Conservation (phyloP, 2,113 vertebrate genomes). For the Lagenorhynchus albirostris region DNA sequence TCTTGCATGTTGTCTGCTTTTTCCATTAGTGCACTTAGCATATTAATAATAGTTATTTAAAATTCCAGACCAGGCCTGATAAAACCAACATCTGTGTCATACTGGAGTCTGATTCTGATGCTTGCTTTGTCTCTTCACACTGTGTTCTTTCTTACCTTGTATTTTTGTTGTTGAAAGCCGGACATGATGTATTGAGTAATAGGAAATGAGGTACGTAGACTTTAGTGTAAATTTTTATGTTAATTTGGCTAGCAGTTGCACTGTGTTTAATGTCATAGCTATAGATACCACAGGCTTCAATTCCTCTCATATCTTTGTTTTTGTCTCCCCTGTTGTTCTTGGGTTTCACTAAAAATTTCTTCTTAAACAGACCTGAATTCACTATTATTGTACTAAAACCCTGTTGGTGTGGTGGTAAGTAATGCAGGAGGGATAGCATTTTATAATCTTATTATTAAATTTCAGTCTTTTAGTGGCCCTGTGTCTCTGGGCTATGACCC, state of each 20-base stretch:
- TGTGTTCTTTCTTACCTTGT: background rate
- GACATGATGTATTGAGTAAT: background rate
- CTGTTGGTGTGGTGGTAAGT: background rate
- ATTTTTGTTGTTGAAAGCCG: background rate
- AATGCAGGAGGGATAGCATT: background rate
- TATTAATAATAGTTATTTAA: slow-evolving; percentile 17
- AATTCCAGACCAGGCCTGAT: background rate
- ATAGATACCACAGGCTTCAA: background rate
- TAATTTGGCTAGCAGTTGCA: background rate
- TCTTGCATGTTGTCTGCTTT: background rate
- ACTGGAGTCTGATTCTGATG: background rate
- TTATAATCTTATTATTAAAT: background rate
- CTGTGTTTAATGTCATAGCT: background rate
- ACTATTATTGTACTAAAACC: background rate
- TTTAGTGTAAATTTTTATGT: background rate
- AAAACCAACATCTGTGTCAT: background rate
- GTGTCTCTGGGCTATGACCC: background rate
- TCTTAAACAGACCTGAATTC: background rate
- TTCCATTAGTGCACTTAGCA: background rate
- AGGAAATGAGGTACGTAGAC: background rate
- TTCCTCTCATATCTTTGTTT: background rate
- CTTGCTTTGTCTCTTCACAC: background rate
- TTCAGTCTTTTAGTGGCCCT: background rate
- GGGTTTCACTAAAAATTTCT: background rate
- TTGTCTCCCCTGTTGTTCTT: background rate